Evolutionary conservation across 2,888 invertebrate genomes (phyloP).

Genomic region (Trisateles emortualis): DNA sequence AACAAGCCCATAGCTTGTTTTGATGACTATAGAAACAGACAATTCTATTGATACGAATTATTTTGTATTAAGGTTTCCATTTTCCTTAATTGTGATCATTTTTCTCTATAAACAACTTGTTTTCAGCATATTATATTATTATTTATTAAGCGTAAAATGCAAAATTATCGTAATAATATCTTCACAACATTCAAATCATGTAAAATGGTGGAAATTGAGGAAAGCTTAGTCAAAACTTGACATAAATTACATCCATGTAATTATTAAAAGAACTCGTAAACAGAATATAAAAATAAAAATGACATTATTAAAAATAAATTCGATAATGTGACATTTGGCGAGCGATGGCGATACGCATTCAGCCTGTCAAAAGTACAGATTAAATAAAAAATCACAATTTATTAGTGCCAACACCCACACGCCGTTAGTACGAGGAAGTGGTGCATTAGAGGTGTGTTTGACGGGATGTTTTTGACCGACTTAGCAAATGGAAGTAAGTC

Average conservation of each 20-base stretch:
- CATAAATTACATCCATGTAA: conserved; percentile 24
- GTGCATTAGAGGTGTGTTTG: conserved; percentile 25
- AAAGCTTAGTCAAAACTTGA: conserved; percentile 37
- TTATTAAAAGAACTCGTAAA: conserved; percentile 26
- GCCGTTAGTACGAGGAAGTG: conserved; percentile 30
- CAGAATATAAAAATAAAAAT: conserved; percentile 37
- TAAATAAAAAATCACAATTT: conserved; percentile 38
- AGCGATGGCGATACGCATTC: conserved; percentile 44
- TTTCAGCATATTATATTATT: not conserved
- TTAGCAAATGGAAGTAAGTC: conserved; percentile 26
- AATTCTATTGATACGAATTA: too few species aligned
- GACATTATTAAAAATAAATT: conserved; percentile 36
- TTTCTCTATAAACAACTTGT: too few species aligned
- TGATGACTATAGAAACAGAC: too few species aligned
- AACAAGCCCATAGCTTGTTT: too few species aligned
- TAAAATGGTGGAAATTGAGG: conserved; percentile 26
- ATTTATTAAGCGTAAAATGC: not conserved
- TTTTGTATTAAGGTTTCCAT: too few species aligned
- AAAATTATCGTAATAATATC: not conserved
- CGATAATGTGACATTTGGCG: conserved; percentile 42
- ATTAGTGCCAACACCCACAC: conserved; percentile 37
- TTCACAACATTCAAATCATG: not conserved
- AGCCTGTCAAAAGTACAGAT: conserved; percentile 45
- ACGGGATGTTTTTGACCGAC: conserved; percentile 38
- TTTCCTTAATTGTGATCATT: too few species aligned